Conservation (phyloP, 2,113 vertebrate genomes). For the Anguilla rostrata region DNA sequence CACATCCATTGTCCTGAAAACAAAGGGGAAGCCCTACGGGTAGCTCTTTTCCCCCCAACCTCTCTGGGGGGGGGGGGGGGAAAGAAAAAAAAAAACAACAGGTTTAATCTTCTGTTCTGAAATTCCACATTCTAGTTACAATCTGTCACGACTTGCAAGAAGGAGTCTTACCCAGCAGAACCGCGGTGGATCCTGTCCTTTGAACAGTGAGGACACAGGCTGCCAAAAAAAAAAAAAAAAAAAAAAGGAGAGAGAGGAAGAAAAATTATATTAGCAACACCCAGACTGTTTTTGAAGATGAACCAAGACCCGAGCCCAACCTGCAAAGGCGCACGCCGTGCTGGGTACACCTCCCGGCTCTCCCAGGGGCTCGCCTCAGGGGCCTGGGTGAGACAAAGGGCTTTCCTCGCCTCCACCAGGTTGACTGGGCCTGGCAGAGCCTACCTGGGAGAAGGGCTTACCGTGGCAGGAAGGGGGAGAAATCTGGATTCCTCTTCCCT, state of each 20-base stretch:
- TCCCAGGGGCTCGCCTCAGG: no score
- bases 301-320: neutral
- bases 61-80: neutral
- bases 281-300: neutral
- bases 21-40: constrained; percentile 2
- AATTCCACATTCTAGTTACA: constrained; percentile 2
- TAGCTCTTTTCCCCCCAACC: neutral
- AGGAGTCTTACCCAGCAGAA: constrained; percentile 20
- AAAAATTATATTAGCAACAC: neutral
- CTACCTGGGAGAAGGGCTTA: neutral
- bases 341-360: neutral
- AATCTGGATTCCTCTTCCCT: neutral
- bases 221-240: neutral
- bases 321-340: neutral
- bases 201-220: constrained; percentile 14
- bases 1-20: neutral
- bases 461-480: neutral
- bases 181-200: constrained; percentile 5
- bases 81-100: neutral
- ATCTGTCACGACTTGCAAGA: neutral
- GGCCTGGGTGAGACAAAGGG: neutral
- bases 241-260: neutral
- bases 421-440: neutral
- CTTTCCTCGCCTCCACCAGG: neutral
- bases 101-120: neutral